Percentiles rank a stretch among this genome's conserved stretches.
phyloP scores from a whole-genome alignment of 2,113 vertebrate species.

The Abramis brama region DNA sequence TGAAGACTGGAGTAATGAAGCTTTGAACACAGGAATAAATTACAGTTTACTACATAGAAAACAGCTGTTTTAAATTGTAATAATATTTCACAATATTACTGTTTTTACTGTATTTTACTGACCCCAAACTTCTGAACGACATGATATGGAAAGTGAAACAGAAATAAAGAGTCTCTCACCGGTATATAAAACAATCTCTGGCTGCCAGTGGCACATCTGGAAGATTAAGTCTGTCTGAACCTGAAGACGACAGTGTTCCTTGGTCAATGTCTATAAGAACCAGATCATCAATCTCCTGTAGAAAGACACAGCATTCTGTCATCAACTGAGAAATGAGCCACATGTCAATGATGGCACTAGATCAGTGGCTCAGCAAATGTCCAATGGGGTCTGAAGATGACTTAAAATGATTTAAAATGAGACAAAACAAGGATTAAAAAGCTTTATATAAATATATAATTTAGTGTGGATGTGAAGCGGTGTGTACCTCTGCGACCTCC shows the following conservation, averaged over 20 bases:
- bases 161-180: conserved; percentile 69
- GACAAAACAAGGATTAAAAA: no score
- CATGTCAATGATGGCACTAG: no score
- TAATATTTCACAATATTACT: neutral
- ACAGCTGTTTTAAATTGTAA: neutral
- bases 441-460: no score
- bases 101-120: neutral
- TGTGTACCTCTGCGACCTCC: conserved; percentile 84
- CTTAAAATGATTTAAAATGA: no score
- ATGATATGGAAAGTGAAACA: neutral
- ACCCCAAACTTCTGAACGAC: neutral
- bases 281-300: conserved; percentile 89
- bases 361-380: no score
- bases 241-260: conserved; percentile 79
- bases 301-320: neutral
- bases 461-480: neutral
- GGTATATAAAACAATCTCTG: conserved; percentile 82
- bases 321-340: conserved; percentile 20
- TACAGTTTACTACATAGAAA: neutral
- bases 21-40: neutral
- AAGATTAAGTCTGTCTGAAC: conserved; percentile 68
- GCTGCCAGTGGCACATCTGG: conserved; percentile 82
- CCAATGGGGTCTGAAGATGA: no score
- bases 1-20: neutral
- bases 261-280: conserved; percentile 89